These are phyloP conservation scores for Apolygus lucorum DNA, from an alignment of 1,140 invertebrate species.

Conservation along the genomic window DNA sequence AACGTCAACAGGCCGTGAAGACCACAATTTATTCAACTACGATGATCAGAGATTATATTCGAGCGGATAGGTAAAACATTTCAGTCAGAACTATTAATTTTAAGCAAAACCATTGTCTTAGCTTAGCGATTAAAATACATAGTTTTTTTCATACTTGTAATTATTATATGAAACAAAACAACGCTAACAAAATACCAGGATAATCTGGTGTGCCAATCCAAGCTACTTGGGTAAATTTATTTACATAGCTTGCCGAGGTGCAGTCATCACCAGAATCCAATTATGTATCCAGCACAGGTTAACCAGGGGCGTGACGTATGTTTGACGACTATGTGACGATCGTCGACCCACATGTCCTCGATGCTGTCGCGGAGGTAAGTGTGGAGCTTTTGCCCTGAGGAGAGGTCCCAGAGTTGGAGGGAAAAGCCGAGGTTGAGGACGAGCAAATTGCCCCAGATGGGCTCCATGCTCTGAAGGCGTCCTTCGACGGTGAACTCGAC, in stretches of 20 bases:
- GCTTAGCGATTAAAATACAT: neutral
- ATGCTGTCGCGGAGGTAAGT: neutral
- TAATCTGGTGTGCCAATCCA: neutral
- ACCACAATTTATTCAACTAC: too few species aligned
- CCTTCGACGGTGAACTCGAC: neutral
- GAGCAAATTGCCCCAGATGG: neutral
- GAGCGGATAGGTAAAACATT: too few species aligned
- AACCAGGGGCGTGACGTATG: too few species aligned
- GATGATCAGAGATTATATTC: too few species aligned
- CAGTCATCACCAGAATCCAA: neutral
- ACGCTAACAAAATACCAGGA: neutral
- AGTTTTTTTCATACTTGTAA: neutral
- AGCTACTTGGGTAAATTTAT: neutral
- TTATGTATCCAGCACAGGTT: neutral
- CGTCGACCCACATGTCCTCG: conserved; percentile 16
- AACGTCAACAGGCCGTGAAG: too few species aligned
- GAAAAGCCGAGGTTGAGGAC: conserved; percentile 1
- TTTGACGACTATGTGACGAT: neutral
- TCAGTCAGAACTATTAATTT: too few species aligned
- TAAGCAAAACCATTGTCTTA: too few species aligned
- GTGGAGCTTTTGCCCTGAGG: neutral
- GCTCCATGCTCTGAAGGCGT: neutral
- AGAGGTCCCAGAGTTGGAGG: conserved; percentile 11
- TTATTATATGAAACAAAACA: neutral
- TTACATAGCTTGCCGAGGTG: neutral